Conservation (phyloP, 1,140 invertebrate species). For the Antheraea pernyi region DNA sequence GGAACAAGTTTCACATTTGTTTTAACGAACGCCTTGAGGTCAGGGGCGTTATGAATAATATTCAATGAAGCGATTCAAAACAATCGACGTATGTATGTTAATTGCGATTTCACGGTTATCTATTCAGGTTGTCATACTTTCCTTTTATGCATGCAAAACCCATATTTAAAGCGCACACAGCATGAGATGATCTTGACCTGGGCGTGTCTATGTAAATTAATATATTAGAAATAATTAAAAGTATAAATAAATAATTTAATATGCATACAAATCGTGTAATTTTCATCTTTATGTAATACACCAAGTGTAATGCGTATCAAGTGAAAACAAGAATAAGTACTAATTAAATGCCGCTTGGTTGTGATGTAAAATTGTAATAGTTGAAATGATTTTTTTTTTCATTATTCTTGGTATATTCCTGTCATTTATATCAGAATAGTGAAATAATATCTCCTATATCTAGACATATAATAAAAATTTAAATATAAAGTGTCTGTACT, state of each 20-base stretch:
- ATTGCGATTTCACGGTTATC: constrained; percentile 47
- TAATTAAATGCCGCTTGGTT: too few species aligned
- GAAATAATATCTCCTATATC: too few species aligned
- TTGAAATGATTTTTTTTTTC: too few species aligned
- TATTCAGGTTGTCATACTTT: constrained; percentile 47
- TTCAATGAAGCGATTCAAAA: constrained; percentile 38
- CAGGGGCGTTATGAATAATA: constrained; percentile 21
- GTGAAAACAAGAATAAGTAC: too few species aligned
- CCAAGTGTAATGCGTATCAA: too few species aligned
- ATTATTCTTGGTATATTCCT: too few species aligned
- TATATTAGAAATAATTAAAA: neutral
- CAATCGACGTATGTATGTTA: constrained; percentile 50
- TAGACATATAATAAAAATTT: too few species aligned
- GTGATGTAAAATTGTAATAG: too few species aligned
- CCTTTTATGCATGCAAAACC: constrained; percentile 31
- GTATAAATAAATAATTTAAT: neutral
- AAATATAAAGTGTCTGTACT: too few species aligned
- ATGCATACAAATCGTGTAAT: too few species aligned
- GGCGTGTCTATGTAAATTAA: neutral
- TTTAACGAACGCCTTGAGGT: constrained; percentile 22
- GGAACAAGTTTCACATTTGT: constrained; percentile 19
- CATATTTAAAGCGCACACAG: neutral
- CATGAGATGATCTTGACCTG: neutral
- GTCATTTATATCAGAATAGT: too few species aligned
- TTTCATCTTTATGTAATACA: too few species aligned